Conservation (phyloP, 2,797 vertebrate species). For the Capromys pilorides region DNA sequence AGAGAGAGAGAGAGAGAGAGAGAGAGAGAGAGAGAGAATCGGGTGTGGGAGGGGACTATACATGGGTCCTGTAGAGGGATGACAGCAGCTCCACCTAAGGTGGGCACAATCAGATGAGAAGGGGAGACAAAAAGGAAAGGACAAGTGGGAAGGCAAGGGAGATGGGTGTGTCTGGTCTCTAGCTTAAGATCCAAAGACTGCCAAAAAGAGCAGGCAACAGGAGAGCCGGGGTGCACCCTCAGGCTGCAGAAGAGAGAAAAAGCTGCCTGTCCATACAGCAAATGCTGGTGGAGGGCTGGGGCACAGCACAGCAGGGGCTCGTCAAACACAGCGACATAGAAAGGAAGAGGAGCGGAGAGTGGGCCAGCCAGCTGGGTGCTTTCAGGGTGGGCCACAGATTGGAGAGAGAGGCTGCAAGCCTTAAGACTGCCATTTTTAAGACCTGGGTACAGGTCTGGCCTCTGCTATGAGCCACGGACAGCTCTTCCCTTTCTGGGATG, state of each 20-base stretch:
- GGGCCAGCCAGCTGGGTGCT: not conserved
- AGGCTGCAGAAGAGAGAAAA: no score
- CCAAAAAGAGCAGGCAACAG: not conserved
- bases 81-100: not conserved
- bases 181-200: not conserved
- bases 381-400: not conserved
- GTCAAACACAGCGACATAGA: not conserved
- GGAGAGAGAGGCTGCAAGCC: not conserved
- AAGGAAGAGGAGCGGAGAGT: not conserved
- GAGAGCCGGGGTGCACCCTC: not conserved
- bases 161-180: not conserved
- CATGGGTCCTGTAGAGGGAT: not conserved
- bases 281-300: not conserved
- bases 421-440: not conserved
- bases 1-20: no score
- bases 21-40: not conserved
- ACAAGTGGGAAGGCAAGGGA: not conserved
- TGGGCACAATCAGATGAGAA: not conserved
- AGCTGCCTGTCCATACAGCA: not conserved
- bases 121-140: not conserved
- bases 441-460: not conserved
- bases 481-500: not conserved
- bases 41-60: no score
- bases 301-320: not conserved
- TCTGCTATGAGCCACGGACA: not conserved